Percentiles rank a stretch among this genome's conserved stretches.
These are phyloP conservation scores for Cabera pusaria DNA, from an alignment of 2,888 invertebrate genomes.

Conservation along the genomic window DNA sequence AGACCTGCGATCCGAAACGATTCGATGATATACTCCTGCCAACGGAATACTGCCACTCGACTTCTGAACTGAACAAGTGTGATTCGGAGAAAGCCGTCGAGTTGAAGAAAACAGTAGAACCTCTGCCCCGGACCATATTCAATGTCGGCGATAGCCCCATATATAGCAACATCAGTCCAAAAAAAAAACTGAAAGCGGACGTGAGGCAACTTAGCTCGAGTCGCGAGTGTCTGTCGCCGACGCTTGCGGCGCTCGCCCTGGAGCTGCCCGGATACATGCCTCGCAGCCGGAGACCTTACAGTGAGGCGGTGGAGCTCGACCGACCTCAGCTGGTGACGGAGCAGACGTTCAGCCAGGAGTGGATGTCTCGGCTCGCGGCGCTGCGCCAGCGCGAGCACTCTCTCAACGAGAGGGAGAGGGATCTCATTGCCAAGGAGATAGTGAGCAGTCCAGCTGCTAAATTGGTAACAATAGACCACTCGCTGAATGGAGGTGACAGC, in stretches of 20 bases:
- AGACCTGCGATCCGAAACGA: constrained; percentile 43
- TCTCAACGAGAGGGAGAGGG: constrained; percentile 76
- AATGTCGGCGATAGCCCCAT: constrained; percentile 59
- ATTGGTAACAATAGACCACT: constrained; percentile 48
- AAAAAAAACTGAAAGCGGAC: constrained; percentile 36
- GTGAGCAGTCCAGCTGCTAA: constrained; percentile 63
- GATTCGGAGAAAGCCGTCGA: constrained; percentile 73
- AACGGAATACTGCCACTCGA: constrained; percentile 34
- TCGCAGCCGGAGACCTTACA: constrained; percentile 59
- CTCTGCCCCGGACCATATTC: constrained; percentile 55
- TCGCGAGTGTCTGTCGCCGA: constrained; percentile 62
- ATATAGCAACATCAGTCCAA: constrained; percentile 63
- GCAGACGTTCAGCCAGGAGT: constrained; percentile 80
- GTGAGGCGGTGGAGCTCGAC: constrained; percentile 47
- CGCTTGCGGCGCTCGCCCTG: constrained; percentile 69
- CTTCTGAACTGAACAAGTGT: constrained; percentile 65
- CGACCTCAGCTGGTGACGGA: constrained; percentile 78
- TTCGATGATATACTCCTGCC: constrained; percentile 56
- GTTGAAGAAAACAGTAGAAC: constrained; percentile 53
- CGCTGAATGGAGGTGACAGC: constrained; percentile 39
- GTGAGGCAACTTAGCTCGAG: constrained; percentile 39
- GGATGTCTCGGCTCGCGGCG: constrained; percentile 81
- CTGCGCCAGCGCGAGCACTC: constrained; percentile 78
- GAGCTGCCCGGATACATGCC: constrained; percentile 78
- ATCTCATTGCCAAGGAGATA: constrained; percentile 71